These are phyloP conservation scores for Melanotaenia duboulayi DNA, from an alignment of 2,113 vertebrate genomes.

Conservation along the genomic window DNA sequence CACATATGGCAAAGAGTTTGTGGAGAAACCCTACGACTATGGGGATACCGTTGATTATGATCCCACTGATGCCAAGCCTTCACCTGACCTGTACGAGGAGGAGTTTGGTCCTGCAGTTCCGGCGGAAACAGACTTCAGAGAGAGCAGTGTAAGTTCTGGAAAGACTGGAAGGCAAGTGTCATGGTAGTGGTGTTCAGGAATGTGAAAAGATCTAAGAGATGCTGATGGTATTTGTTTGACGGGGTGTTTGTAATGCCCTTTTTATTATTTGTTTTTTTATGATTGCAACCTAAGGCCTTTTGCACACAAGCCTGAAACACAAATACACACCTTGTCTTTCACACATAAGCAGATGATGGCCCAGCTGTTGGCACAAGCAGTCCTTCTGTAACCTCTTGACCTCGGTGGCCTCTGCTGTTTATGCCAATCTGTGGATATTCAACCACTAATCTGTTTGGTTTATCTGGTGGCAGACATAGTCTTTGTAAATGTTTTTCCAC, in stretches of 20 bases:
- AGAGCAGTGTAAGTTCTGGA: conserved; percentile 90
- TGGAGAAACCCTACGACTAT: conserved; percentile 85
- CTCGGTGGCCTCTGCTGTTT: conserved; percentile 48
- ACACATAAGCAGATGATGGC: conserved; percentile 59
- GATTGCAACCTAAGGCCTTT: conserved; percentile 25
- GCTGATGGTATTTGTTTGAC: conserved; percentile 30
- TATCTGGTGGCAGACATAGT: conserved; percentile 11
- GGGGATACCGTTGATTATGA: conserved; percentile 88
- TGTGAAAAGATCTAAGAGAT: conserved; percentile 45
- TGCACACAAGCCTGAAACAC: conserved; percentile 25
- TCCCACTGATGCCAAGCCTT: conserved; percentile 86
- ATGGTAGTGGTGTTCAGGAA: conserved; percentile 21
- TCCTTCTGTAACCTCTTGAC: conserved; percentile 46
- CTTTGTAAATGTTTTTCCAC: conserved; percentile 18
- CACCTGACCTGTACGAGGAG: conserved; percentile 81
- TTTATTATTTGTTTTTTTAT: conserved; percentile 56
- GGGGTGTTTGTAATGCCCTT: neutral
- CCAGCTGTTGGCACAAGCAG: conserved; percentile 37
- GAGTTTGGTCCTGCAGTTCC: conserved; percentile 94
- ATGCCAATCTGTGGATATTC: conserved; percentile 26
- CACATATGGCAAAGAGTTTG: conserved; percentile 55
- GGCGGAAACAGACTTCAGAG: conserved; percentile 91
- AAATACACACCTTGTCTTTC: conserved; percentile 49
- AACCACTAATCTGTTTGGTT: conserved; percentile 26
- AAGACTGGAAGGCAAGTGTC: neutral